Percentiles rank a stretch among this genome's conserved stretches.
Evolutionary conservation across 2,888 invertebrate genomes (phyloP).

Genomic region (Philereme transversata): DNA sequence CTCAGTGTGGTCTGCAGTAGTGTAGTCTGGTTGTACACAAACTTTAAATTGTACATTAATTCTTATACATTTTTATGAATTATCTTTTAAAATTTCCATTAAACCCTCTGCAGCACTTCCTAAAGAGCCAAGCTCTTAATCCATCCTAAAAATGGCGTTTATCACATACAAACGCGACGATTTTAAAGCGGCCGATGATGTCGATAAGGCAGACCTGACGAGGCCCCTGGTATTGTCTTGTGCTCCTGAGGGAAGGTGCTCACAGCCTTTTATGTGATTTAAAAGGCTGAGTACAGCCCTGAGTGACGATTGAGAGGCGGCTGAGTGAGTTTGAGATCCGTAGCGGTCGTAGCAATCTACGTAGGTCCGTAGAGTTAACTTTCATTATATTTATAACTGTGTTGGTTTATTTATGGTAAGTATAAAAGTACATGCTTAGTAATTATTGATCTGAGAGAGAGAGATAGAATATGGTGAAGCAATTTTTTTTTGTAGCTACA

Average conservation of each 20-base stretch:
- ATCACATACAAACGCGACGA: conserved; percentile 45
- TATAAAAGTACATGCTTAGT: too few relatives aligned
- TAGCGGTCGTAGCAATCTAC: background rate
- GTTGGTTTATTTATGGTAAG: too few relatives aligned
- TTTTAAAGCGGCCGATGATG: conserved; percentile 38
- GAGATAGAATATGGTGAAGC: too few relatives aligned
- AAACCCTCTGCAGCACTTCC: background rate
- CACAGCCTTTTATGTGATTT: conserved; percentile 58
- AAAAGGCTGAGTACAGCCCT: conserved; percentile 43
- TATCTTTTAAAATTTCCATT: too few relatives aligned
- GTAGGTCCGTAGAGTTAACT: background rate
- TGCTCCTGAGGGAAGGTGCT: conserved; percentile 13
- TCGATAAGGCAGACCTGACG: conserved; percentile 41
- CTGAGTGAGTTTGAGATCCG: conserved; percentile 8
- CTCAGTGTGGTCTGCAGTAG: too few relatives aligned
- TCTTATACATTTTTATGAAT: too few relatives aligned
- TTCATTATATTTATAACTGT: too few relatives aligned
- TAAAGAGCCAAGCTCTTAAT: conserved; percentile 33
- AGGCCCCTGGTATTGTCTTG: conserved; percentile 22
- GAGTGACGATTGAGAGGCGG: conserved; percentile 44
- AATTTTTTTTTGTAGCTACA: too few relatives aligned
- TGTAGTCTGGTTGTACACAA: too few relatives aligned
- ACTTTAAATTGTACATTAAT: too few relatives aligned
- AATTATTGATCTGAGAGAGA: too few relatives aligned
- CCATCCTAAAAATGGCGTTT: conserved; percentile 54